These are phyloP conservation scores for Magallana angulata DNA, from an alignment of 1,140 invertebrate genomes.

Conservation along the genomic window DNA sequence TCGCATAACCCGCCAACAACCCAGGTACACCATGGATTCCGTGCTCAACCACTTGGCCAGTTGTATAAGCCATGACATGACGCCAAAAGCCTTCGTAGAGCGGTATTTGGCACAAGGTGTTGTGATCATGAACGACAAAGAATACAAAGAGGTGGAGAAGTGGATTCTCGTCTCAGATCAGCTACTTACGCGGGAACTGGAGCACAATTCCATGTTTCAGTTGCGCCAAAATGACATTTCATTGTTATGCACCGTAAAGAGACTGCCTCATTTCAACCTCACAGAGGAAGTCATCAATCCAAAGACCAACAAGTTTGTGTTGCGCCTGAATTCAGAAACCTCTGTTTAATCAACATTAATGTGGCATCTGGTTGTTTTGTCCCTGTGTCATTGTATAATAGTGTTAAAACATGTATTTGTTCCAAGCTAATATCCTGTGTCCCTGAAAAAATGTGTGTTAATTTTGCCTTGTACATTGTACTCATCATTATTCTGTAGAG, in stretches of 20 bases:
- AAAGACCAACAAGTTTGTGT: slow-evolving; percentile 96
- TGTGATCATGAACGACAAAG: slow-evolving; percentile 74
- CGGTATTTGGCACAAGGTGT: slow-evolving; percentile 80
- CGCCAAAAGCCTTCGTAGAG: slow-evolving; percentile 95
- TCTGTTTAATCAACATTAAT: slow-evolving; percentile 85
- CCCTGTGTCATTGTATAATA: slow-evolving; percentile 15
- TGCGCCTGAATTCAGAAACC: slow-evolving; percentile 96
- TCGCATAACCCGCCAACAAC: slow-evolving; percentile 95
- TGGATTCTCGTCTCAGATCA: slow-evolving; percentile 97
- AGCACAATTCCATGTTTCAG: slow-evolving; percentile 91
- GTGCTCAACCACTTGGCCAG: slow-evolving; percentile 92
- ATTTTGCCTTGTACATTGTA: not conserved
- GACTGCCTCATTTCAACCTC: slow-evolving; percentile 94
- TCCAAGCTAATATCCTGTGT: not conserved
- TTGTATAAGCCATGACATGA: slow-evolving; percentile 94
- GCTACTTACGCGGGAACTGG: slow-evolving; percentile 88
- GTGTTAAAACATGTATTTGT: not conserved
- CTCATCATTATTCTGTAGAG: not conserved
- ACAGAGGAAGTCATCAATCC: slow-evolving; percentile 96
- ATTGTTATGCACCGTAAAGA: slow-evolving; percentile 90
- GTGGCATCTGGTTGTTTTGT: not conserved
- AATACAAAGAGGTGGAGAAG: slow-evolving; percentile 80
- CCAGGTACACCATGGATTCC: slow-evolving; percentile 94
- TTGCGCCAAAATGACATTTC: slow-evolving; percentile 95
- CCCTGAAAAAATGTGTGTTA: not conserved